Evolutionary conservation across 2,888 invertebrate species (phyloP), one percentile per base, ranked within the genome.

Genomic region (Drosophila atripex): DNA sequence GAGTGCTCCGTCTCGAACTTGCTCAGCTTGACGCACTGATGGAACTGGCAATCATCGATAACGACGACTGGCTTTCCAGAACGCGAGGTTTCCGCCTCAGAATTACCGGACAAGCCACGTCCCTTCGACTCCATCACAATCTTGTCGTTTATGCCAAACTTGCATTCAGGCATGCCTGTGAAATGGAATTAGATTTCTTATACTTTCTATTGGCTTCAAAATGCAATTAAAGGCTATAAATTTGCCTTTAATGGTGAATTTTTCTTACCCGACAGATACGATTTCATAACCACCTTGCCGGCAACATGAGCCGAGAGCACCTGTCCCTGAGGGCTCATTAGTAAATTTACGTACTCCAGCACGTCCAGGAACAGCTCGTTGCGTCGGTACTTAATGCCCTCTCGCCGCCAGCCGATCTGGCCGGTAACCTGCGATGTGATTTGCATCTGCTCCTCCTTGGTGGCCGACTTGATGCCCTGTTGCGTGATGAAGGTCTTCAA

Each of bases 1-100:
- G 99, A 98, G 93, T 99, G 99, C 92, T 99, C 99, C 0, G 99
- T 99, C 93, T 99, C 99, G 91, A 99, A 99, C 94, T 99, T 99
- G 92, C 98, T 98, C 64, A 99, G 94, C 91, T 99, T 99, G 52
- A 99, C 99, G 91, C 99, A 99, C 92, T 99, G 99, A 92, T 99
- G 99, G 93, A 99, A 99, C 93, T 99, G 99, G 89, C 99, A 99
- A 93, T 99, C 99, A 90, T 99, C 99, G 84, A 99, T 99, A 21
- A 99, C 99, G n/a, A 99, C 99, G 39, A 99, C 97, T 0, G 98
- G 98, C 92, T 99, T 99, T 54, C 97, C 97, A n/a, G 97, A 96
- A 72, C 98, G 94, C 16, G 96, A 96, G 35, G 95, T 94, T 91
- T 97, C 97, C 71, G 94, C 93, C 93, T 96, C 93, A 43, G 94